Base-by-base conservation (phyloP, 2,888 invertebrate species). In the Mongoloraphidia duomilia region DNA sequence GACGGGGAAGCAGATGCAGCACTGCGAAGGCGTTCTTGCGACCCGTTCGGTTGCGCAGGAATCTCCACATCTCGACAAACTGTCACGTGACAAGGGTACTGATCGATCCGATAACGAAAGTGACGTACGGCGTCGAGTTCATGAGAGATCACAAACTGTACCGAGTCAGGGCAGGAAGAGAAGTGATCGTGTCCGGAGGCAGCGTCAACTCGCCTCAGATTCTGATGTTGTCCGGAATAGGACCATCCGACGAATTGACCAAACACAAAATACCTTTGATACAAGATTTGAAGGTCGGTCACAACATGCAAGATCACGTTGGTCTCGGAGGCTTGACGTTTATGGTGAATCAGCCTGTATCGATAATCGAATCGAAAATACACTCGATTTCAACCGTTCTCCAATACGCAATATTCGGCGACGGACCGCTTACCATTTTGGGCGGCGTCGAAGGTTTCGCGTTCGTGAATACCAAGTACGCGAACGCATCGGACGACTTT, bases 121-220 rank as follows among this genome's bases (percentile, higher is more conserved):
- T 82, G 13, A 85, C 90, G 0, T 85, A 82, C 62, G 91, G 91
- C 0, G 82, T 92, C 0, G 86, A 89, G 61, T 87, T 90, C 59
- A 68, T 84, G 3, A 75, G 85, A 41, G 80, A 85, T 46, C 81
- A 81, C 44, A 79, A 81, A 66, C 62, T 84, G 0, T 79, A 82
- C 58, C 74, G 84, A 44, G 79, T 90, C 2, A 70, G 82, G 50
- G 89, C 91, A 0, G 76, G 35, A 0, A 90, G 85, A 63, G 93
- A 93, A 65, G 85, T 97, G 0, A 85, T 97, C 44, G 62, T 97
- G 2, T 88, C 90, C 1, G 92, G 84, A 0, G 97, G 97, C 0
- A 79, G 95, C 0, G 77, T 98, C 0, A 95, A 94, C 63, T 87
- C 94, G 0, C 92, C 97, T 0, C 96, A 98, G 63, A 61, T 97